phyloP scores from a whole-genome alignment of 2,888 invertebrate species.

The Strigamia crassipes region DNA sequence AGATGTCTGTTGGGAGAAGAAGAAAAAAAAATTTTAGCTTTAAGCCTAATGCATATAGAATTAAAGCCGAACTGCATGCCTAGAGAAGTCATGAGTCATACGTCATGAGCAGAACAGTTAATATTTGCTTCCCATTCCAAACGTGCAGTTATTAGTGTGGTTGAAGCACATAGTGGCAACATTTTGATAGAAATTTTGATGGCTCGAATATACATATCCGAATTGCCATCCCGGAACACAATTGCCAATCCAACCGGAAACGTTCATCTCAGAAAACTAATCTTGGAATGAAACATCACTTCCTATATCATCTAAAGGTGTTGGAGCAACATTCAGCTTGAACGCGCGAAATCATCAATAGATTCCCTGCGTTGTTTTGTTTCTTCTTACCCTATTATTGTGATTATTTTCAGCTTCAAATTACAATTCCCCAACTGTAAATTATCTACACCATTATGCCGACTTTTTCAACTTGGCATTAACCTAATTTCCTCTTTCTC shows the following conservation, averaged over 20 bases:
- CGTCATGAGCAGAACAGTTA: neutral
- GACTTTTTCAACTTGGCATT: neutral
- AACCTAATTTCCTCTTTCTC: constrained; percentile 15
- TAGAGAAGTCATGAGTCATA: neutral
- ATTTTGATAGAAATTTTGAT: neutral
- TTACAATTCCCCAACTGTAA: neutral
- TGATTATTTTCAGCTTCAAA: neutral
- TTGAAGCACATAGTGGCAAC: neutral
- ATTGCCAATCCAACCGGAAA: neutral
- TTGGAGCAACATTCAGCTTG: neutral
- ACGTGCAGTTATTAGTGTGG: neutral
- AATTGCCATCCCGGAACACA: neutral
- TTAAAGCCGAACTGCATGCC: neutral
- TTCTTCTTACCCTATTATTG: neutral
- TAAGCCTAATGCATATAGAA: neutral
- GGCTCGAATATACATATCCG: neutral
- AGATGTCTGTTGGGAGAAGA: neutral
- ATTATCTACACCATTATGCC: neutral
- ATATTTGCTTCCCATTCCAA: neutral
- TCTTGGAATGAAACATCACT: neutral
- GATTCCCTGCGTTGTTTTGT: constrained; percentile 10
- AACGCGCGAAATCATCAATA: neutral
- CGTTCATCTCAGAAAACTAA: neutral
- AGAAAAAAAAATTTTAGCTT: neutral
- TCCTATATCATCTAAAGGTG: neutral